Evolutionary conservation across 2,797 vertebrate genomes (phyloP).

Genomic region (Neopelma chrysocephalum): DNA sequence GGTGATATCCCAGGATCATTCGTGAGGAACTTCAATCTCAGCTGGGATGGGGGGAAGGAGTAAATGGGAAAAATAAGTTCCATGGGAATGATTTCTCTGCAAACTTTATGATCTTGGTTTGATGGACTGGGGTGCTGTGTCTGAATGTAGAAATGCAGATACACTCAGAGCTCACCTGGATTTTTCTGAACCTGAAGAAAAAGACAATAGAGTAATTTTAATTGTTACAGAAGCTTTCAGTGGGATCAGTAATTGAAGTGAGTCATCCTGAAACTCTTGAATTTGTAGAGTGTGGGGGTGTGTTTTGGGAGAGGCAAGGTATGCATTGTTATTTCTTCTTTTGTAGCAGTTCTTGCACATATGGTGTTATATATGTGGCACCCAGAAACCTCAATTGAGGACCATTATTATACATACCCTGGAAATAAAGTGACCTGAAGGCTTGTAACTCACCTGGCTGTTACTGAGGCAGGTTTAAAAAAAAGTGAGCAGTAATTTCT

Average conservation of each 20-base stretch:
- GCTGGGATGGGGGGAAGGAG: neutral
- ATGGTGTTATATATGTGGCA: neutral
- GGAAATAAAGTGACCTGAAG: neutral
- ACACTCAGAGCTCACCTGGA: fast-evolving
- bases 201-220: neutral
- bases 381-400: neutral
- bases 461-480: neutral
- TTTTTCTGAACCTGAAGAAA: neutral
- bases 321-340: neutral
- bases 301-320: neutral
- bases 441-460: neutral
- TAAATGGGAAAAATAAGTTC: neutral
- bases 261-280: neutral
- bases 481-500: neutral
- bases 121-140: neutral
- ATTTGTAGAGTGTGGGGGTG: neutral
- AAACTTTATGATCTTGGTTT: neutral
- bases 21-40: neutral
- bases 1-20: fast-evolving
- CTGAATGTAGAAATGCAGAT: neutral
- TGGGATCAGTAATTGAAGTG: neutral
- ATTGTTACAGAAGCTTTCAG: neutral
- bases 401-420: neutral
- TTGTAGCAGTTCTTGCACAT: neutral
- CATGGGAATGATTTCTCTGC: neutral